These are phyloP conservation scores for Rhogogaster chlorosoma DNA, from an alignment of 2,888 invertebrate species.

Conservation along the genomic window DNA sequence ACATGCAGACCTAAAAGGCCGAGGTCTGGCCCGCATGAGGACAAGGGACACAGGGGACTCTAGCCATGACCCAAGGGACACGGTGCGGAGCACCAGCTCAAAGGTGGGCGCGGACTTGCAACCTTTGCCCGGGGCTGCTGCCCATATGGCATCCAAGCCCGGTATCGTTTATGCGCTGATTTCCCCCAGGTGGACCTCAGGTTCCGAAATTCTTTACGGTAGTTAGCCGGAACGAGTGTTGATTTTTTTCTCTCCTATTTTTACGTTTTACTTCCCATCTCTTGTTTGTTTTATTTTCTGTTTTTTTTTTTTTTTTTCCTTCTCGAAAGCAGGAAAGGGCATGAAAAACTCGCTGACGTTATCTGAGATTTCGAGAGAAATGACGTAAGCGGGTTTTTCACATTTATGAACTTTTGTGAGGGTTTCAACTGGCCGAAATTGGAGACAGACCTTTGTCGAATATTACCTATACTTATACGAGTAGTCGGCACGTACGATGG, in stretches of 20 bases:
- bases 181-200: slow-evolving; percentile 33
- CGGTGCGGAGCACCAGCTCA: slow-evolving; percentile 56
- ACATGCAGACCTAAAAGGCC: slow-evolving; percentile 54
- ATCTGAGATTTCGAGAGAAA: background rate
- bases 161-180: slow-evolving; percentile 53
- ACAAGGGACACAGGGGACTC: slow-evolving; percentile 58
- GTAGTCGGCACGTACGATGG: background rate
- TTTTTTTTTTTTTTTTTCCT: background rate
- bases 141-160: slow-evolving; percentile 75
- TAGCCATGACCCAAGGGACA: slow-evolving; percentile 35
- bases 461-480: background rate
- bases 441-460: background rate
- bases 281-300: too few species aligned
- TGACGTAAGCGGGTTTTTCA: background rate
- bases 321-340: background rate
- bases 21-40: slow-evolving; percentile 73
- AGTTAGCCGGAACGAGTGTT: background rate
- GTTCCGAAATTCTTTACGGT: background rate
- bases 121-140: slow-evolving; percentile 67
- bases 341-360: background rate
- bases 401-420: background rate
- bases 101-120: slow-evolving; percentile 65
- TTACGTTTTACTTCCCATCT: too few species aligned
- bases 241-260: background rate
- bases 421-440: background rate